Evolutionary conservation across 2,797 vertebrate species (phyloP), one percentile per base, ranked within the genome.

Genomic region (Sebastes oblongus): DNA sequence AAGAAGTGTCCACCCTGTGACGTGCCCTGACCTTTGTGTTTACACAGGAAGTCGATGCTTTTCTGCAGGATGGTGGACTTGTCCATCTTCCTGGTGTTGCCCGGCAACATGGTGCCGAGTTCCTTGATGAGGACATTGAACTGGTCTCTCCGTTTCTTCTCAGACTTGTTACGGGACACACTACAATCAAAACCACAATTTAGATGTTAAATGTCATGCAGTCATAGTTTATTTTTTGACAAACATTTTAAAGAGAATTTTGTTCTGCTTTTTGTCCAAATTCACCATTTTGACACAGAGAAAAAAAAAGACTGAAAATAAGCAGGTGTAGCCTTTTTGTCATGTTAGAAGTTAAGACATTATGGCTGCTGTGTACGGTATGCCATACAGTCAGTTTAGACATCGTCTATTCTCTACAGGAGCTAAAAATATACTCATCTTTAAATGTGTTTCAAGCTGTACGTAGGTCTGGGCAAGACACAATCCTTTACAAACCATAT

Each of bases 51-150:
- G 94, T 99, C 98, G 32, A 99, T 99, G 95, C 98, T 99, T 91
- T 98, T 98, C 94, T 99, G 98, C 80, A 99, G 93, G 87, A 99
- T 97, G 82, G 98, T 98, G 88, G 98, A 99, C 92, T 99, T 99
- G 95, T 99, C 98, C 97, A 99, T 98, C 94, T 98, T 99, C 88
- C 98, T 96, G 83, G 97, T 97, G 94, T 98, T 98, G 84, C 98
- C 97, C 18, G 98, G 98, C 94, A 99, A 96, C 98, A 99, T 98
- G 66, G 98, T 98, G 86, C 98, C 98, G 75, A 99, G 95, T 82
- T 99, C 98, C 94, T 99, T 99, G 95, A 99, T 99, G 91, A 99
- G 98, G 42, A 99, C 97, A 97, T 99, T 99, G 96, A 99, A 99
- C 86, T 99, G 98, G 95, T 99, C 98, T 94, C 98, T 96, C 77